Conservation (phyloP, 2,113 vertebrate genomes). For the Pachycephala philippinensis region DNA sequence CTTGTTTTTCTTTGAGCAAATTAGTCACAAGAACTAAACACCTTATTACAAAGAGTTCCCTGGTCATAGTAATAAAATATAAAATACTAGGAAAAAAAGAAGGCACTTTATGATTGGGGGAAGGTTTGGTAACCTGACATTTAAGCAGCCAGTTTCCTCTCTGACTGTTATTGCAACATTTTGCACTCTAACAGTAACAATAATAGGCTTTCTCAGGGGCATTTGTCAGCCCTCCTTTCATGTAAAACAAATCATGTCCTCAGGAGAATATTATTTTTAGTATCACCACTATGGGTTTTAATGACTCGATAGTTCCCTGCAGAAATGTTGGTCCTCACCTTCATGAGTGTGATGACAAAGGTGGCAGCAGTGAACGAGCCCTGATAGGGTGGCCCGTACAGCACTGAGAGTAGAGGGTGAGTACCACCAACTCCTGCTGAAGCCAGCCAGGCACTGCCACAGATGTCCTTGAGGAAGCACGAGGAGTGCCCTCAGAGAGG, state of each 20-base stretch:
- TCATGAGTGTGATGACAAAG: neutral
- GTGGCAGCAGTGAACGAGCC: neutral
- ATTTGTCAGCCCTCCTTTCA: slow-evolving; percentile 14
- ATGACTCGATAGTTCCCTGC: neutral
- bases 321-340: neutral
- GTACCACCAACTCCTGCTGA: neutral
- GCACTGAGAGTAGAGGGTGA: neutral
- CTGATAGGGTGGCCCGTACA: neutral
- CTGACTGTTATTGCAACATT: neutral
- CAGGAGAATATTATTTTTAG: neutral
- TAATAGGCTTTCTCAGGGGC: neutral
- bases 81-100: neutral
- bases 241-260: neutral
- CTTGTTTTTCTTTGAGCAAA: neutral
- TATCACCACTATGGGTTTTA: neutral
- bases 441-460: neutral
- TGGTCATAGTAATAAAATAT: neutral
- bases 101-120: neutral
- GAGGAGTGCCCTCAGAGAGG: neutral
- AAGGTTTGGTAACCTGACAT: neutral
- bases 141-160: neutral
- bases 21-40: neutral
- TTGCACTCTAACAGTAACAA: neutral
- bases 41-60: neutral
- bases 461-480: neutral